Base-by-base conservation (phyloP, 92 coral and sea anemone species). In the Isaurus tuberculatus region DNA sequence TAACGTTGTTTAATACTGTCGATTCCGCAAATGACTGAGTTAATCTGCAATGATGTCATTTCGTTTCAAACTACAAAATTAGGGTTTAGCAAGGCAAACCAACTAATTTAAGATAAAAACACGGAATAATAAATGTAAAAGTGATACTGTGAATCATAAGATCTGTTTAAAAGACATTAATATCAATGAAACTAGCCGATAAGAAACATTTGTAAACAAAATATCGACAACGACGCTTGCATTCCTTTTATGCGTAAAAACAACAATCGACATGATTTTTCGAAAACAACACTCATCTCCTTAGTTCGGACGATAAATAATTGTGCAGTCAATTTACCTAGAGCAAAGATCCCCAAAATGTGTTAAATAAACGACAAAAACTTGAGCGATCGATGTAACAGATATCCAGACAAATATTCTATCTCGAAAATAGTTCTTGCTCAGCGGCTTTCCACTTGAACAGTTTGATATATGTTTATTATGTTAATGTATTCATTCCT, bases 361-460 rank as follows among this genome's bases (percentile, higher is more conserved):
- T 27, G 26, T 48, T 29, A 20, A 26, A 53, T 19, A 53, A 19
- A 51, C 42, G 31, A 20, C 40, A 2, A 73, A 20, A 73, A 73
- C 32, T 48, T 74, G n/a, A 31, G 53, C 65, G 23, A 55, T 5
- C 19, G 30, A 49, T 7, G 1, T 48, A 27, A 30, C 27, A 30
- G 4, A 20, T 11, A n/a, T n/a, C 20, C 49, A 71, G 16, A 37
- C 2, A 10, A 13, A 42, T 13, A 48, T 33, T 20, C n/a, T 20
- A n/a, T 30, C n/a, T 13, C 22, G 27, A 11, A 48, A 48, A 49
- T n/a, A n/a, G 27, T 32, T 75, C 57, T 77, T 87, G 89, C 46
- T 28, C 92, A 89, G 92, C 92, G 92, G 92, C 92, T 89, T 89
- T 84, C 82, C 91, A 85, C 91, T 84, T 82, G 80, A 84, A 10